Base-by-base conservation (phyloP, 2,888 invertebrate genomes). In the Heliothis peltigera region DNA sequence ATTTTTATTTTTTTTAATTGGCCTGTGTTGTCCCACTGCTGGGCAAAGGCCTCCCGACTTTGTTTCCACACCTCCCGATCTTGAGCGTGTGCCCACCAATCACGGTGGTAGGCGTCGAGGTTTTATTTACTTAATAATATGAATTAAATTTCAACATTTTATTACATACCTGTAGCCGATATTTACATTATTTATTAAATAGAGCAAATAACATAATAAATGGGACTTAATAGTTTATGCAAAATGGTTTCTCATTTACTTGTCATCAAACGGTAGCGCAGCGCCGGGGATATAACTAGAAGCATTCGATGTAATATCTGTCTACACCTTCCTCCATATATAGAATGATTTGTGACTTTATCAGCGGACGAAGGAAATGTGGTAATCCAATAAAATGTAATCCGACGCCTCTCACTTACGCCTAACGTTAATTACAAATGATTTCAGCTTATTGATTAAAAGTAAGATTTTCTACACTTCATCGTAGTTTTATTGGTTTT, bases 331-430 rank as follows among this genome's bases (percentile, higher is more conserved):
- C 55, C 5, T 39, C 64, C 71, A 22, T 56, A 53, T 64, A 25
- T 17, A 71, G 17, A 44, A 32, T 10, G 62, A 72, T 59, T 77
- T 63, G 59, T 60, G 59, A 53, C 53, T 76, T 49, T 57, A 67
- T 67, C 52, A 49, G 35, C 32, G 19, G 17, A 51, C 25, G 21
- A 17, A 54, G 69, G 78, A 69, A 75, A 69, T 75, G 68, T 48
- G 48, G 68, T 64, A 64, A 75, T 60, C 59, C 32, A 7, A 57
- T 58, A 42, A 62, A 63, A 73, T 67, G 12, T 67, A 17, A 47
- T 47, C 39, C 32, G 25, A 77, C 32, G 15, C 73, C 58, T 53
- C n/a, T 7, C 7, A 48, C 42, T 10, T 19, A 48, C 8, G 17
- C 39, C 7, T 4, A 15, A 55, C 12, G 32, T 48, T 58, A 55